A percentile compares a stretch with the other conserved stretches of the same genome.
These are phyloP conservation scores for Polietes domitor DNA, from an alignment of 2,888 invertebrate species.

Conservation along the genomic window DNA sequence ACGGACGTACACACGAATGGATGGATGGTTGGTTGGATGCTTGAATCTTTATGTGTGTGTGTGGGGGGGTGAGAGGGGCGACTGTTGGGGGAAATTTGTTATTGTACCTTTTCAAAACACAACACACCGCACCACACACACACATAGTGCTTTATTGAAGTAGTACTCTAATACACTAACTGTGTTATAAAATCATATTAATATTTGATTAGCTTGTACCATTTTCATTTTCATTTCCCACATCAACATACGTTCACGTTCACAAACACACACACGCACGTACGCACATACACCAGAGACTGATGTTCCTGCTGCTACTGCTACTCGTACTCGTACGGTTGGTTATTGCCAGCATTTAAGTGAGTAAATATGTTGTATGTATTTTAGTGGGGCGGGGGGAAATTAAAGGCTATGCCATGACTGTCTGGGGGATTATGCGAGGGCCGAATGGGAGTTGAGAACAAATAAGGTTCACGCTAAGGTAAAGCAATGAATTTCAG, in stretches of 20 bases:
- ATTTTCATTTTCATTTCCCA: constrained; percentile 63
- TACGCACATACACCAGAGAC: not conserved
- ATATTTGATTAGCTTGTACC: constrained; percentile 68
- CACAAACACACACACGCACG: not conserved
- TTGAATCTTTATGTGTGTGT: not conserved
- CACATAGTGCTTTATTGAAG: constrained; percentile 43
- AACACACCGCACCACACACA: not conserved
- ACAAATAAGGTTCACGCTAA: constrained; percentile 25
- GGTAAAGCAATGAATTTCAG: constrained; percentile 57
- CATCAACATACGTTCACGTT: constrained; percentile 18
- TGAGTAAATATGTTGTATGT: constrained; percentile 62
- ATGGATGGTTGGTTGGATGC: not conserved
- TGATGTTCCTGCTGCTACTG: not conserved
- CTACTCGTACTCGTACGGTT: not conserved
- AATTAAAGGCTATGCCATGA: not conserved
- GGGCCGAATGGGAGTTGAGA: constrained; percentile 1
- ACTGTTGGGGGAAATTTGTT: constrained; percentile 11
- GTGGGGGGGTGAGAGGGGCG: constrained; percentile 8
- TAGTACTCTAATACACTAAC: constrained; percentile 51
- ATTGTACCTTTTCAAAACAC: not conserved
- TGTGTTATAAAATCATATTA: constrained; percentile 67
- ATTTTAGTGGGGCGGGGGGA: constrained; percentile 17
- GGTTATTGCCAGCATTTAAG: constrained; percentile 55
- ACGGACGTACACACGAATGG: not conserved
- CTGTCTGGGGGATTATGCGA: not conserved